These are phyloP conservation scores for Agrypnus murinus DNA, from an alignment of 2,888 invertebrate genomes.

Conservation along the genomic window DNA sequence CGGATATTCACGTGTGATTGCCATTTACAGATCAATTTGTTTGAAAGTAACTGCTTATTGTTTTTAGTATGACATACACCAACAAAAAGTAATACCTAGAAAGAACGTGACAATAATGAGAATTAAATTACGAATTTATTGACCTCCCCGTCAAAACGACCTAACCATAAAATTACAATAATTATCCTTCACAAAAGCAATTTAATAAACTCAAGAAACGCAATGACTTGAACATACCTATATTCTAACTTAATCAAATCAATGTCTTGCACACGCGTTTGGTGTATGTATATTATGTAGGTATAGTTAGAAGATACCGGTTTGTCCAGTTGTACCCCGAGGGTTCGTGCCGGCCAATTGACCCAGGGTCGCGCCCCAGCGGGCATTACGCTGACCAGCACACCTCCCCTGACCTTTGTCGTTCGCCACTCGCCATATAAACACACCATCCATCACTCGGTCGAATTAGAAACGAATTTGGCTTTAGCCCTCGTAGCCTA, in stretches of 20 bases:
- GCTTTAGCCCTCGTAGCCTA: constrained; percentile 57
- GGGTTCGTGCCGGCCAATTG: constrained; percentile 69
- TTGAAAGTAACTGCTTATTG: too few relatives aligned
- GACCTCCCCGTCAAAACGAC: too few relatives aligned
- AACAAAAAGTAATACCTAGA: too few relatives aligned
- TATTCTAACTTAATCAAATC: constrained; percentile 63
- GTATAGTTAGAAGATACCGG: constrained; percentile 57
- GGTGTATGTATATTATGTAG: too few relatives aligned
- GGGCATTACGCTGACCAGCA: constrained; percentile 70
- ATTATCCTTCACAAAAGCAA: constrained; percentile 20
- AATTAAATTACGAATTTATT: too few relatives aligned
- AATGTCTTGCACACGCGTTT: constrained; percentile 51
- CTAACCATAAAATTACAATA: too few relatives aligned
- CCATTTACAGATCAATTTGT: too few relatives aligned
- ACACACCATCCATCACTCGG: constrained; percentile 70
- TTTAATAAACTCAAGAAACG: constrained; percentile 50
- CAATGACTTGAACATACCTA: constrained; percentile 57
- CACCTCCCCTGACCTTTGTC: constrained; percentile 72
- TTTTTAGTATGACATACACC: too few relatives aligned
- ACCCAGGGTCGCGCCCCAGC: constrained; percentile 64
- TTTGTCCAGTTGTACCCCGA: constrained; percentile 56
- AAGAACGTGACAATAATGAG: too few relatives aligned
- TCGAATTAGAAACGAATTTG: constrained; percentile 68
- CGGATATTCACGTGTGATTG: too few relatives aligned
- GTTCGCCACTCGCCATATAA: constrained; percentile 71